Evolutionary conservation across 1,140 invertebrate species (phyloP), one percentile per base, ranked within the genome.

Genomic region (Frieseomelitta varia): DNA sequence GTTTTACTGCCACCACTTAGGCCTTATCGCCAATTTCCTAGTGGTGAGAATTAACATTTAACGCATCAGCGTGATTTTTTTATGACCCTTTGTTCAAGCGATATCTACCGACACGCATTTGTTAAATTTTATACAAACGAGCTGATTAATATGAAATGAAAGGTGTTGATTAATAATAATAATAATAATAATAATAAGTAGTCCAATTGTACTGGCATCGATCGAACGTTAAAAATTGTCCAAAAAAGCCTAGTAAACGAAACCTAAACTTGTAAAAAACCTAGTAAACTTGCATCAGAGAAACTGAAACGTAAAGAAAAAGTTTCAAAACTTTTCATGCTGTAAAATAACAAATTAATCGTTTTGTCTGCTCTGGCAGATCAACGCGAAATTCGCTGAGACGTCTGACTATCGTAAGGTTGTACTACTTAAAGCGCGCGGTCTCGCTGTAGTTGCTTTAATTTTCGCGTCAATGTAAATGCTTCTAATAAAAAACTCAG

Each of bases 1-100:
- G 79, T 61, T 85, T n/a, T 73, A 76, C 85, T 71, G 61, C 78
- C 67, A 47, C 75, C 56, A 53, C 58, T 84, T 79, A 81, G 47
- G 34, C n/a, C 51, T 81, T 47, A 56, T 78, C 17, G 34, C 53
- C 27, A 61, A 73, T 81, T 84, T 77, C 21, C 65, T 61, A 27
- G n/a, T n/a, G 21, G 51, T 27, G 63, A 71, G 47, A 73, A n/a
- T n/a, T n/a, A n/a, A 63, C 63, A 34, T 77, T 81, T 79, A 77
- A 88, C 72, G 58, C 71, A 72, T 67, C 76, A n/a, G 73, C 15
- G 2, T 21, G 39, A 47, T 55, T 53, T 6, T 53, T 6, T 79
- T 71, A 14, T 11, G 2, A 30, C 12, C 21, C 11, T 14, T 27
- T 53, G 8, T 19, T 56, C 39, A 39, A 55, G 1, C 21, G 21